Base-by-base conservation (phyloP, 2,113 vertebrate species). In the Halichoerus grypus region DNA sequence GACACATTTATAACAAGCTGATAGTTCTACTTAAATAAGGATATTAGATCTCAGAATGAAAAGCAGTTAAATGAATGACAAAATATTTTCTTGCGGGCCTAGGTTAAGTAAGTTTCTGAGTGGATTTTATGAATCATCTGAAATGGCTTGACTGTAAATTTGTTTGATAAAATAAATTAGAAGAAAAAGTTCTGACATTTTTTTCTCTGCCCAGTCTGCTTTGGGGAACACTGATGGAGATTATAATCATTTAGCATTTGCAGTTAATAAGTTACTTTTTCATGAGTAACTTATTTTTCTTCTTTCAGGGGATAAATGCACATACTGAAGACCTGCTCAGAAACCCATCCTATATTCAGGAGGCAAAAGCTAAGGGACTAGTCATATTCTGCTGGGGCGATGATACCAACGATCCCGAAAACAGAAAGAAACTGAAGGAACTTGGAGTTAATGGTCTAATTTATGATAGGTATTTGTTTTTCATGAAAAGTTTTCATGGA, bases 351-450 rank as follows among this genome's bases (percentile, higher is more conserved):
- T 99, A 98, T 92, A 98, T 99, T 80, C 93, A 97, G 33, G 99
- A 99, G 14, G 99, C 99, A 72, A 99, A 99, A 98, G 99, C 99
- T 15, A 99, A 99, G 98, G 99, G 99, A 84, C 98, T 99, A 65
- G 99, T 99, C 84, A 99, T 99, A 65, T 99, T 99, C 98, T 99
- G 99, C 71, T 99, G 99, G 99, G 99, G 99, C 0, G 99, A 99
- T 26, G 99, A 99, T 92, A 99, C 99, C 98, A 99, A 99, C 26
- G 99, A 99, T 72, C 99, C 99, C 0, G 99, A 99, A n/a, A 99
- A 98, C 98, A 99, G 99, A 93, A 99, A 96, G 97, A 99, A 98
- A 91, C 97, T 99, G 98, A 99, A 98, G 96, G 99, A 99, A 95
- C 99, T 99, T 91, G 99, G 99, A 55, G 99, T 99, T 61, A 98